Base-by-base conservation (phyloP, 2,888 invertebrate genomes). In the Troilus luridus region DNA sequence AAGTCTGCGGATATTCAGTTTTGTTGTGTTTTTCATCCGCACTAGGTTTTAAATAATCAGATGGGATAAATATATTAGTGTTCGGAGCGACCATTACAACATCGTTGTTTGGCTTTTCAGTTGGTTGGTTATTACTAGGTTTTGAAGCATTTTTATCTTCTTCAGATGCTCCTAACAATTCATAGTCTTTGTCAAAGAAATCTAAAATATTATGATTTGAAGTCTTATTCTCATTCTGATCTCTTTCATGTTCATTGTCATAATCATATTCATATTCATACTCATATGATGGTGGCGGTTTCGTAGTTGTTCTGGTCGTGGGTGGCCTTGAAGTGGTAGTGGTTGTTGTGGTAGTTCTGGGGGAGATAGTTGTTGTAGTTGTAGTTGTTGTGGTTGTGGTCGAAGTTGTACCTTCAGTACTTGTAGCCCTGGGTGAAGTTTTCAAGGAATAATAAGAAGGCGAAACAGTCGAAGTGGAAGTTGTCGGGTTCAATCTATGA, bases 291-390 rank as follows among this genome's bases (percentile, higher is more conserved):
- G 91, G 72, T 56, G 92, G 91, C 7, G 92, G 90, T 92, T 90
- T 90, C 60, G 93, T 91, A 14, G 92, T 93, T 88, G 93, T 91
- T 60, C 92, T 93, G 59, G 92, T 91, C 85, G 93, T 93, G 41
- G 93, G 85, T 54, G 85, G 85, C 92, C 41, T 88, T 56, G 85
- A 59, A 1, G 92, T 91, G 17, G 92, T 93, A 59, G 92, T 92
- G 77, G 91, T 90, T 54, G 91, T 88, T 67, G 92, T 91, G 24
- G 89, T 88, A n/a, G 91, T 92, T 24, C 93, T 93, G 0, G 92
- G 91, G 6, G 92, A 92, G 27, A 91, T 67, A 10, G 67, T 91
- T 21, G 91, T 94, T 0, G 95, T 95, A 6, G 95, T 94, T 0
- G 94, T 93, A 5, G 94, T 93, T n/a, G 93, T 93, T 24, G 93